A percentile compares a stretch with the other conserved stretches of the same genome.
Conservation (phyloP, 2,113 vertebrate genomes). For the Melanostigma gelatinosum region DNA sequence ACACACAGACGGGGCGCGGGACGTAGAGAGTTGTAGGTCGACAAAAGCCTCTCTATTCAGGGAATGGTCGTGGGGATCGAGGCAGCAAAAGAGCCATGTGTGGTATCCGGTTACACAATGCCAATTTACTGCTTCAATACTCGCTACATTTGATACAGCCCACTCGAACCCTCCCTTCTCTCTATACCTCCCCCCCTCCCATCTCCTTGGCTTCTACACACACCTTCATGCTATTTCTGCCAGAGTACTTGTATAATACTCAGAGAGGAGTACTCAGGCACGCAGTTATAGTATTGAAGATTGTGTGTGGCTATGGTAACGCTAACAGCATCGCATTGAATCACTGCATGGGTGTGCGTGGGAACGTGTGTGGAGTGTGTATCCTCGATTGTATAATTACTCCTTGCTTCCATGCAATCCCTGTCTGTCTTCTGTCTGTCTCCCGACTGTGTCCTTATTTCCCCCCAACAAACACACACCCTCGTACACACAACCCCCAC, state of each 20-base stretch:
- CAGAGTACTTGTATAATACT: slow-evolving; percentile 62
- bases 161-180: slow-evolving; percentile 78
- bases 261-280: slow-evolving; percentile 43
- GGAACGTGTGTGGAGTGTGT: slow-evolving; percentile 32
- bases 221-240: slow-evolving; percentile 58
- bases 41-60: slow-evolving; percentile 85
- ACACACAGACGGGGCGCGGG: slow-evolving; percentile 26
- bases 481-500: not conserved
- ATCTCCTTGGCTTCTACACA: slow-evolving; percentile 34
- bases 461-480: not conserved
- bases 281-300: slow-evolving; percentile 53
- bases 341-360: slow-evolving; percentile 14
- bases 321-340: slow-evolving; percentile 1
- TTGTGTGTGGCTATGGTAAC: slow-evolving; percentile 59
- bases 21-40: slow-evolving; percentile 55
- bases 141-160: slow-evolving; percentile 86
- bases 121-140: slow-evolving; percentile 88
- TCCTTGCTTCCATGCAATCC: slow-evolving; percentile 7
- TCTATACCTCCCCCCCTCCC: slow-evolving; percentile 23
- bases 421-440: not conserved
- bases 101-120: slow-evolving; percentile 92
- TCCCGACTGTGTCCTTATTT: not conserved
- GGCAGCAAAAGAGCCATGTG: slow-evolving; percentile 86
- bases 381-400: not conserved
- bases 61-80: slow-evolving; percentile 80